These are phyloP conservation scores for Drosophila guanche DNA, from an alignment of 1,140 invertebrate species.

Conservation along the genomic window DNA sequence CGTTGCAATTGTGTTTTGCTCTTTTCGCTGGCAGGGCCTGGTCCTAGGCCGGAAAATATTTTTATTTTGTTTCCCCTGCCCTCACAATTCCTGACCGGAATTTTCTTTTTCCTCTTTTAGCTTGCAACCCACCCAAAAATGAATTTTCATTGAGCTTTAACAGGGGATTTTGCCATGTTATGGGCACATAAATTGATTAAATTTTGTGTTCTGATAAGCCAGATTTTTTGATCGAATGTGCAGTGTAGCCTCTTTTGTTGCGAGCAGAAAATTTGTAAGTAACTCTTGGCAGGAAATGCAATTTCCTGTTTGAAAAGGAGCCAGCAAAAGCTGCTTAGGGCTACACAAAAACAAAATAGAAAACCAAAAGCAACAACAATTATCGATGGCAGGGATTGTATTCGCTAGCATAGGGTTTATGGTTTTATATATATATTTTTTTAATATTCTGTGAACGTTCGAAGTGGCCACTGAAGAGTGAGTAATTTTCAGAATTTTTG, in stretches of 20 bases:
- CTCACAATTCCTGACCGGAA: constrained; percentile 16
- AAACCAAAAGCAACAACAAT: neutral
- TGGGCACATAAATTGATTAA: constrained; percentile 75
- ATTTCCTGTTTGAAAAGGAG: neutral
- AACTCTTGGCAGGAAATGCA: neutral
- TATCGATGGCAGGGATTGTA: neutral
- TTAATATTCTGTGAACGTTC: no score
- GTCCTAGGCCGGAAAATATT: constrained; percentile 55
- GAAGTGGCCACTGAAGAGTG: neutral
- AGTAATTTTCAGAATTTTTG: no score
- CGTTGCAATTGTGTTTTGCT: constrained; percentile 35
- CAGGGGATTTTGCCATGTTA: constrained; percentile 33
- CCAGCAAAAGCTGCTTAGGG: neutral
- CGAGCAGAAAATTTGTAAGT: neutral
- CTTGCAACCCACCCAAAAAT: constrained; percentile 40
- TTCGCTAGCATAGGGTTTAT: no score
- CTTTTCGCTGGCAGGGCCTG: constrained; percentile 19
- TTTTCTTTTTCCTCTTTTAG: constrained; percentile 47
- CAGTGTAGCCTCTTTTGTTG: neutral
- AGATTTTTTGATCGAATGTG: constrained; percentile 22
- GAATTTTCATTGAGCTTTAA: constrained; percentile 42
- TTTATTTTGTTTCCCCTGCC: constrained; percentile 52
- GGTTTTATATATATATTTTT: no score
- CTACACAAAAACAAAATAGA: neutral
- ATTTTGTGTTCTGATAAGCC: constrained; percentile 63